phyloP scores from a whole-genome alignment of 1,140 invertebrate species.

The Goniozus legneri region DNA sequence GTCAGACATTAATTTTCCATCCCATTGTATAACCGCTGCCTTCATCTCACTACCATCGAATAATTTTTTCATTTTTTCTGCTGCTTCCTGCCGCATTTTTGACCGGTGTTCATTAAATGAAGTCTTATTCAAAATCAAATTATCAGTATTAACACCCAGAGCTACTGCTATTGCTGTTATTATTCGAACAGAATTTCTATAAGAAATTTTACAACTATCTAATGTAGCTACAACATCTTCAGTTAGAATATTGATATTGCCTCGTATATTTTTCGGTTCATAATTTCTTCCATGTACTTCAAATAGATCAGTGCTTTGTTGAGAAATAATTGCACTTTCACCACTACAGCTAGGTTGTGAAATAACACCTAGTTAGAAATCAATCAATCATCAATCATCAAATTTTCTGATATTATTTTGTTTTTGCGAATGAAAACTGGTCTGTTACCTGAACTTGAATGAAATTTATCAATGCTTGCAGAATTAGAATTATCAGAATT shows the following conservation, averaged over 20 bases:
- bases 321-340: not conserved
- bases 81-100: conserved; percentile 9
- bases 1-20: not conserved
- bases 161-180: conserved; percentile 15
- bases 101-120: conserved; percentile 19
- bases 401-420: not conserved
- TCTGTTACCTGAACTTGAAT: no score
- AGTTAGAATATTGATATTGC: conserved; percentile 23
- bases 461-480: not conserved
- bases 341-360: conserved; percentile 1
- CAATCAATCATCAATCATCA: not conserved
- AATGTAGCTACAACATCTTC: conserved; percentile 20
- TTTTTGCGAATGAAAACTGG: no score
- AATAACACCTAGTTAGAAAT: conserved; percentile 1
- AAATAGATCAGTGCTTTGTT: not conserved
- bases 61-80: conserved; percentile 10
- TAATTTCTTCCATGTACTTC: not conserved
- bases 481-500: conserved; percentile 2
- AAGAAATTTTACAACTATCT: conserved; percentile 21
- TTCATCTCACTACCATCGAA: conserved; percentile 1
- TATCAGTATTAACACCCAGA: conserved; percentile 11
- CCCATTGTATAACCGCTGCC: not conserved
- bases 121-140: conserved; percentile 22
- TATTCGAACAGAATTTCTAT: conserved; percentile 19
- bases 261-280: conserved; percentile 16